Evolutionary conservation across 2,113 vertebrate genomes (phyloP).

Genomic region (Brachirus orientalis): DNA sequence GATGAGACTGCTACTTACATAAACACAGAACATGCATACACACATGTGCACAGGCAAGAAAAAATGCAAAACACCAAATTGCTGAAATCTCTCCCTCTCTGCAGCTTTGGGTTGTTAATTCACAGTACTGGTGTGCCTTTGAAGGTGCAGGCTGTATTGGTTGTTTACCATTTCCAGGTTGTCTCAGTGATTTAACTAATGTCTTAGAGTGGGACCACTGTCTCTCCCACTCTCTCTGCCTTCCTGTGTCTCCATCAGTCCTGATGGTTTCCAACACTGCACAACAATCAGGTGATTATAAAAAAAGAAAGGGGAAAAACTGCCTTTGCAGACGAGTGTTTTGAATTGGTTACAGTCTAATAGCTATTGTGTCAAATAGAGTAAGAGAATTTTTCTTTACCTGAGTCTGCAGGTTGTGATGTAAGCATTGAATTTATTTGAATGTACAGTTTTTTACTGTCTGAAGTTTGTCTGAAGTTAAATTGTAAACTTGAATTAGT

Average conservation of each 20-base stretch:
- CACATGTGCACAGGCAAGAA: no score
- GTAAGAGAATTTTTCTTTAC: neutral
- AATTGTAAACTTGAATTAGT: no score
- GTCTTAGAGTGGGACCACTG: slow-evolving; percentile 22
- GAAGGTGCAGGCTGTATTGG: slow-evolving; percentile 17
- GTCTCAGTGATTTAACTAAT: slow-evolving; percentile 22
- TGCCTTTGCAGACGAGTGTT: neutral
- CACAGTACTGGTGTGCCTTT: neutral
- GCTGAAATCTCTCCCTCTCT: slow-evolving; percentile 4
- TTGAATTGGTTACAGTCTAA: neutral
- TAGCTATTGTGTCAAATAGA: neutral
- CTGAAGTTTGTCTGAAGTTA: no score
- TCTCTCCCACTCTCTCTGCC: slow-evolving; percentile 19
- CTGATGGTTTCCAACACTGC: neutral
- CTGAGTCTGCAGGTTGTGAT: neutral
- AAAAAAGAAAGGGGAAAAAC: neutral
- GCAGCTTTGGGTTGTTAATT: neutral
- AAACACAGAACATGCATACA: no score
- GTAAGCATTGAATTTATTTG: no score
- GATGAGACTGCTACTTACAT: no score
- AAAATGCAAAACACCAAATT: neutral
- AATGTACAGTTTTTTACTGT: no score
- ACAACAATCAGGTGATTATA: neutral
- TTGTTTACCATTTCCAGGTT: slow-evolving; percentile 33
- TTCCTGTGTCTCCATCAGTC: slow-evolving; percentile 26